A percentile compares a stretch with the other conserved stretches of the same genome.
Conservation (phyloP, 1,140 invertebrate genomes). For the Akabosia matsudoensis region DNA sequence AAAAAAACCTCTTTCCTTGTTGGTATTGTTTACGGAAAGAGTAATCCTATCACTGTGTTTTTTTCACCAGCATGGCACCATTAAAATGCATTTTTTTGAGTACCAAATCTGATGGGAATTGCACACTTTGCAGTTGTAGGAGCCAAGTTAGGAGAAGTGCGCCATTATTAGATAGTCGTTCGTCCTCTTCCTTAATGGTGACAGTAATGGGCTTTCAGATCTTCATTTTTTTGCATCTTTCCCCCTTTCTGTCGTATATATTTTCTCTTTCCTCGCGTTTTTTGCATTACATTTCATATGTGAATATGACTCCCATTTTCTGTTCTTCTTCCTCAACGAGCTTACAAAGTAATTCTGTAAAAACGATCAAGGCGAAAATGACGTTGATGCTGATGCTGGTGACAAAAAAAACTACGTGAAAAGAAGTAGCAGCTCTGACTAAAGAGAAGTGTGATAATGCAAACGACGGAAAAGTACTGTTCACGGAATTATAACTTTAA, state of each 20-base stretch:
- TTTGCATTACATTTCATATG: no score
- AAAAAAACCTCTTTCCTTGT: no score
- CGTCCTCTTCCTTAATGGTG: constrained; percentile 21
- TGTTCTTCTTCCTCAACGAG: no score
- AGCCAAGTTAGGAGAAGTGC: background rate
- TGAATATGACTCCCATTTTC: no score
- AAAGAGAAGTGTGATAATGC: background rate
- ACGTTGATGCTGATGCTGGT: background rate
- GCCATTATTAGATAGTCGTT: constrained; percentile 2
- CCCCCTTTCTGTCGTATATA: background rate
- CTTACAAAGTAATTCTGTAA: constrained; percentile 10
- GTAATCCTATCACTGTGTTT: no score
- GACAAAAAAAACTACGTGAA: constrained; percentile 16
- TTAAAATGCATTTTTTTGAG: background rate
- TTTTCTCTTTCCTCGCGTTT: background rate
- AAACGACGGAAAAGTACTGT: background rate
- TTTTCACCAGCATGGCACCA: no score
- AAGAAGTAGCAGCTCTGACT: background rate
- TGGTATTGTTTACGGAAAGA: no score
- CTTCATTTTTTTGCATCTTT: constrained; percentile 15
- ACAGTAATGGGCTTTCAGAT: constrained; percentile 17
- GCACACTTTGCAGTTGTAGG: background rate
- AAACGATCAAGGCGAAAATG: constrained; percentile 1
- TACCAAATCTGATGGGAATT: no score
- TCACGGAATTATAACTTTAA: no score